phyloP scores from a whole-genome alignment of 2,888 invertebrate species.

The Opisthograptis luteolata region DNA sequence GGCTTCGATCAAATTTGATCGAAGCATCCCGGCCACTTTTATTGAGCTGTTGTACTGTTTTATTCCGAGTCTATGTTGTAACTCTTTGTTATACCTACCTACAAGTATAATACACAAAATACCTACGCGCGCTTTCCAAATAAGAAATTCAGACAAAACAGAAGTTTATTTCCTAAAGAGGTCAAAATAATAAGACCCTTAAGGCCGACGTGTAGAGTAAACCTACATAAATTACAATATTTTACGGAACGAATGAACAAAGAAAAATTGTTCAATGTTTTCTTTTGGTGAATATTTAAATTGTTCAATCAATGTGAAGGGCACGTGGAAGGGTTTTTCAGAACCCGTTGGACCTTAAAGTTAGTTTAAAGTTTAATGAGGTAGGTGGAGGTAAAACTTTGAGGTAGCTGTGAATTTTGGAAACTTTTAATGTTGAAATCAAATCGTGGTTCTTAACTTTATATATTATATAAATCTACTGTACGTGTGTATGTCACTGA shows the following conservation, averaged over 20 bases:
- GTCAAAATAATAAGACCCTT: slow-evolving; percentile 45
- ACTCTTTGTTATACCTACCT: not conserved
- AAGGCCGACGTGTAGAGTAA: slow-evolving; percentile 36
- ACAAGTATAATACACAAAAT: too few relatives aligned
- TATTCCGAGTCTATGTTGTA: not conserved
- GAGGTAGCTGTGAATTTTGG: too few relatives aligned
- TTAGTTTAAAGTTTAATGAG: too few relatives aligned
- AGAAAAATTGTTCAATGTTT: slow-evolving; percentile 14
- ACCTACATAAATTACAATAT: slow-evolving; percentile 55
- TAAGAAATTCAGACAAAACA: slow-evolving; percentile 26
- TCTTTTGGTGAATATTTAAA: not conserved
- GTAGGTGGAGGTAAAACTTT: too few relatives aligned
- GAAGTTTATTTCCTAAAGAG: slow-evolving; percentile 38
- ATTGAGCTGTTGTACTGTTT: not conserved
- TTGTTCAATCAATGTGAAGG: slow-evolving; percentile 1
- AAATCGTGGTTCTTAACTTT: too few relatives aligned
- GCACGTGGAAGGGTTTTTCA: not conserved
- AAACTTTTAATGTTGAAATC: too few relatives aligned
- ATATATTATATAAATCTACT: too few relatives aligned
- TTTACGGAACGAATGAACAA: slow-evolving; percentile 25
- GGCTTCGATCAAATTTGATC: too few relatives aligned
- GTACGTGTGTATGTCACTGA: too few relatives aligned
- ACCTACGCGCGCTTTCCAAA: slow-evolving; percentile 15
- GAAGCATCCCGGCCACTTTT: not conserved
- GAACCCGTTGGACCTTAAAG: too few relatives aligned